Percentiles rank a stretch among this genome's conserved stretches.
phyloP scores from a whole-genome alignment of 2,888 invertebrate genomes.

The Agriopis leucophaearia region DNA sequence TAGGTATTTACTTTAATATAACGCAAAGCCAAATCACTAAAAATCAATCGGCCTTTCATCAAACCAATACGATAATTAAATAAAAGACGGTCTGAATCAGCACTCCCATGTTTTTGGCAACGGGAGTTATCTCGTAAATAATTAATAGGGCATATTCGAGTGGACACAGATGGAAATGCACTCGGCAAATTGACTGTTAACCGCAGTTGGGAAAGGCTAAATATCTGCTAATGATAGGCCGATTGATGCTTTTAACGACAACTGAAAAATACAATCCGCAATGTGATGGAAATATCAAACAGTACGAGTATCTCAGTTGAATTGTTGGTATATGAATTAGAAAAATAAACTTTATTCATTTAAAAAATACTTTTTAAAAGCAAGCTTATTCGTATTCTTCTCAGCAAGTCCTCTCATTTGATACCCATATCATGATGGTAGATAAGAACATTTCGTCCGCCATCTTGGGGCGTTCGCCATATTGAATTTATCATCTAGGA shows the following conservation, averaged over 20 bases:
- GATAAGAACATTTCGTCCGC: too few relatives aligned
- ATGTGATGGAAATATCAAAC: neutral
- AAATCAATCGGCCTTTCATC: slow-evolving; percentile 47
- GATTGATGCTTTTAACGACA: slow-evolving; percentile 60
- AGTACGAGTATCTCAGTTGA: neutral
- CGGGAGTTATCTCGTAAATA: slow-evolving; percentile 81
- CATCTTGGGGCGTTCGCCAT: too few relatives aligned
- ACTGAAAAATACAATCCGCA: slow-evolving; percentile 26
- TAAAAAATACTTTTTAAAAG: too few relatives aligned
- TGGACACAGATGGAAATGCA: slow-evolving; percentile 80
- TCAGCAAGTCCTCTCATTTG: too few relatives aligned
- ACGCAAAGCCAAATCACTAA: slow-evolving; percentile 44
- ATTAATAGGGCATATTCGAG: slow-evolving; percentile 80
- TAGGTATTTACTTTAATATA: too few relatives aligned
- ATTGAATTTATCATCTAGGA: too few relatives aligned
- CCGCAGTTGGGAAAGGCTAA: slow-evolving; percentile 84
- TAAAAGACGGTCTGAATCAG: slow-evolving; percentile 62
- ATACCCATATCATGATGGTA: too few relatives aligned
- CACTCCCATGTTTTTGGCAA: slow-evolving; percentile 71
- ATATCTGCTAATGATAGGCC: slow-evolving; percentile 76
- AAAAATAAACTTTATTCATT: too few relatives aligned
- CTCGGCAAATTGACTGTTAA: slow-evolving; percentile 84
- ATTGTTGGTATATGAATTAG: too few relatives aligned
- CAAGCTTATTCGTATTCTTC: too few relatives aligned
- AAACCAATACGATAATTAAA: slow-evolving; percentile 69